Conservation (phyloP, 2,797 vertebrate genomes). For the Chloroceryle amazona region DNA sequence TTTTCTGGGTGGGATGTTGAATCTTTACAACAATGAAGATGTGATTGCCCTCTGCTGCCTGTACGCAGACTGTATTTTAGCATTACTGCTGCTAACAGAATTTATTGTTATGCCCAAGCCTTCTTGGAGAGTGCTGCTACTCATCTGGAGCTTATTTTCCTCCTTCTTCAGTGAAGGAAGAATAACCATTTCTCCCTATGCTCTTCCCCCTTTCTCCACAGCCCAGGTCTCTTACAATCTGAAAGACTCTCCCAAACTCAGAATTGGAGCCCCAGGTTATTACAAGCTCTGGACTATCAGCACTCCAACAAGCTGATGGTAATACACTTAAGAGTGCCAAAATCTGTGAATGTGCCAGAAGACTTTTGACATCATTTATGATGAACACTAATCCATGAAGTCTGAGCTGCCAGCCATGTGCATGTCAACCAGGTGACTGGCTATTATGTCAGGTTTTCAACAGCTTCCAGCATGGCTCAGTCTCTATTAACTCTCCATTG, state of each 20-base stretch:
- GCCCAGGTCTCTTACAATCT: not conserved
- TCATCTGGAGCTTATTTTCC: not conserved
- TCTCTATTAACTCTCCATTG: not conserved
- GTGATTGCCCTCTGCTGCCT: slow-evolving; percentile 21
- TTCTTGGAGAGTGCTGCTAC: not conserved
- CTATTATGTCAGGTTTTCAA: slow-evolving; percentile 23
- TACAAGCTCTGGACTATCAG: not conserved
- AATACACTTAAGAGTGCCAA: not conserved
- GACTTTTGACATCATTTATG: slow-evolving; percentile 14
- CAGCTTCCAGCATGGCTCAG: slow-evolving; percentile 8
- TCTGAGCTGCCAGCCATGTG: slow-evolving; percentile 1
- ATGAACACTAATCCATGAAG: not conserved
- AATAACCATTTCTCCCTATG: not conserved
- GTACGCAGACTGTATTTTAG: not conserved
- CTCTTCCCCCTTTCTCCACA: not conserved
- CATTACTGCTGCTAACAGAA: not conserved
- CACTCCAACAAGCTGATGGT: not conserved
- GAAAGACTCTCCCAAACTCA: not conserved
- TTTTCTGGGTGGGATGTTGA: not conserved
- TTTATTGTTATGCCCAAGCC: not conserved
- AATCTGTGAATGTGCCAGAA: not conserved
- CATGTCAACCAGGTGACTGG: not conserved
- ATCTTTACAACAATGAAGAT: not conserved
- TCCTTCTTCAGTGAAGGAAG: not conserved
- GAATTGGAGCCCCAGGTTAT: not conserved